phyloP scores from a whole-genome alignment of 2,797 vertebrate species.

The Enteromius trimaculatus region DNA sequence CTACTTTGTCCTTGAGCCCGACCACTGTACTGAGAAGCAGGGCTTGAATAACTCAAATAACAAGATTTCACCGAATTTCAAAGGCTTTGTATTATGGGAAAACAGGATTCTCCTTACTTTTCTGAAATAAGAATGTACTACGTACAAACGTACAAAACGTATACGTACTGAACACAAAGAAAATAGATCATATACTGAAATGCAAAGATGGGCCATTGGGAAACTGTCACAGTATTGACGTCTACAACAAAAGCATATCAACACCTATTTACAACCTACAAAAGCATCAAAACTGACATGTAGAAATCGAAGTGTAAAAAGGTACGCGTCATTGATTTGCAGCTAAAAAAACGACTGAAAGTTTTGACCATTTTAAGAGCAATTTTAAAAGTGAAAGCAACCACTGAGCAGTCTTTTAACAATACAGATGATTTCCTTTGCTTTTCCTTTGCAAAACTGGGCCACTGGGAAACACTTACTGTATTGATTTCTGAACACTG shows the following conservation, averaged over 20 bases:
- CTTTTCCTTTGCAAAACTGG: neutral
- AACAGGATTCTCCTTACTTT: neutral
- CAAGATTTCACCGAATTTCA: conserved; percentile 11
- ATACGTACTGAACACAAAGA: neutral
- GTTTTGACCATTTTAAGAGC: neutral
- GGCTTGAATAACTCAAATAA: conserved; percentile 10
- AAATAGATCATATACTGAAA: neutral
- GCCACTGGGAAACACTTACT: neutral
- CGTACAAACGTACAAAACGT: neutral
- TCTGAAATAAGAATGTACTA: neutral
- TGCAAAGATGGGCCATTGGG: neutral
- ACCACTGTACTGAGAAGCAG: conserved; percentile 7
- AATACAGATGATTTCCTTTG: neutral
- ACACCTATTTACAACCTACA: neutral
- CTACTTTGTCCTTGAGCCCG: conserved; percentile 18
- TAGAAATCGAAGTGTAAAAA: neutral
- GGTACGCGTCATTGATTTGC: neutral
- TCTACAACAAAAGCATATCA: neutral
- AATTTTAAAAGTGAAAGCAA: neutral
- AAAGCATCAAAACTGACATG: neutral
- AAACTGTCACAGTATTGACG: neutral
- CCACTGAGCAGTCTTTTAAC: neutral
- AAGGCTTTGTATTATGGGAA: neutral
- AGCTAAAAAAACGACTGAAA: neutral
- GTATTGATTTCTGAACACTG: neutral